Evolutionary conservation across 2,113 vertebrate species (phyloP).

Genomic region (Poeciliopsis prolifica): DNA sequence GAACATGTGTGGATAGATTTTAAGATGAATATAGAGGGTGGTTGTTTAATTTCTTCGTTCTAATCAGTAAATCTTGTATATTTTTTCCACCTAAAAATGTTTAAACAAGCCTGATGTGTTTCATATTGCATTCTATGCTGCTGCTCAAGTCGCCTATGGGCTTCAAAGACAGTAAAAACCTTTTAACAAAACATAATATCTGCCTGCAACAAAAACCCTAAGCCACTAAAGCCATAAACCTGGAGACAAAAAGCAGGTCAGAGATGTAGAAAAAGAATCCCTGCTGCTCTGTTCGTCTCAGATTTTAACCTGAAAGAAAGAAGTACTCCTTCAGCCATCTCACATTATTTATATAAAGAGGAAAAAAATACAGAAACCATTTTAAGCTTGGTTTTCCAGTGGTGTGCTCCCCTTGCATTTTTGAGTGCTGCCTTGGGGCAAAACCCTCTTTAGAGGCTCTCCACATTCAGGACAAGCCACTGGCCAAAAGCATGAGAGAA

Average conservation of each 20-base stretch:
- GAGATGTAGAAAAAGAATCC: too few species aligned
- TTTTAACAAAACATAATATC: not conserved
- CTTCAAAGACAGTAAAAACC: not conserved
- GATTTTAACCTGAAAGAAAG: too few species aligned
- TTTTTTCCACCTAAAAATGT: too few species aligned
- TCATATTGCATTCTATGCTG: not conserved
- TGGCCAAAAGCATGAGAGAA: slow-evolving; percentile 3
- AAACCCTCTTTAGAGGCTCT: slow-evolving; percentile 40
- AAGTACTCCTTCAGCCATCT: slow-evolving; percentile 46
- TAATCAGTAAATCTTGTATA: too few species aligned
- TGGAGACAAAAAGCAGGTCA: too few species aligned
- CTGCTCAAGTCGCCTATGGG: not conserved
- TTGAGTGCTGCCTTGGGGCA: slow-evolving; percentile 38
- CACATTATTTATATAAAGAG: slow-evolving; percentile 44
- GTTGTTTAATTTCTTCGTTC: too few species aligned
- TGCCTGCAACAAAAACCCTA: not conserved
- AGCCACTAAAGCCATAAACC: not conserved
- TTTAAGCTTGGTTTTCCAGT: slow-evolving; percentile 30
- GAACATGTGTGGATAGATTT: not conserved
- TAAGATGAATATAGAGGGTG: not conserved
- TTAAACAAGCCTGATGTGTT: not conserved
- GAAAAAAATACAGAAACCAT: slow-evolving; percentile 11
- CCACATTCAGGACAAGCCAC: slow-evolving; percentile 28
- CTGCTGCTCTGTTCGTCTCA: too few species aligned
- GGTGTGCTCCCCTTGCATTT: slow-evolving; percentile 39